Evolutionary conservation across 2,888 invertebrate species (phyloP), one percentile per base, ranked within the genome.

Genomic region (Ypsolopha scabrella): DNA sequence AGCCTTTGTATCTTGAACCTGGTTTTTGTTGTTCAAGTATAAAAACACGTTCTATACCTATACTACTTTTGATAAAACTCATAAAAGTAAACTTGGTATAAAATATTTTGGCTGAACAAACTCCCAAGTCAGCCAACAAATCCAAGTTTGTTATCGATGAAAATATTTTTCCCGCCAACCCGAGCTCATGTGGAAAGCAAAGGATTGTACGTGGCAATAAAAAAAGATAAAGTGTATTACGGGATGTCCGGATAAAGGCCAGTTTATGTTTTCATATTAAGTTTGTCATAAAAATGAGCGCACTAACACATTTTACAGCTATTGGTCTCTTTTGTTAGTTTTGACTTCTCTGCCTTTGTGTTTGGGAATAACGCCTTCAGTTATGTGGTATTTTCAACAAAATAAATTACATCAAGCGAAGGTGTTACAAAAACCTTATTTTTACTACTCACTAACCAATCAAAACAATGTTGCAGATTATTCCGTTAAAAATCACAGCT

Each of bases 201-300:
- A 64, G 72, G 68, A 74, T 72, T 75, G 71, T 69, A 63, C 69
- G 68, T 67, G 61, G 67, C 70, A 72, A 75, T 76, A 77, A 77
- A 77, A 75, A 72, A 69, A 73, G 70, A 75, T 72, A 72, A 71
- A 72, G 67, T 70, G 68, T 75, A 77, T 77, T 77, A 75, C 70
- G 74, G 75, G 70, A 75, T 67, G 77, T 75, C 74, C 71, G 68
- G 68, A 75, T 75, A 77, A 78, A 75, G 70, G 65, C 64, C 67
- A 69, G 62, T 75, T 76, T 76, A 75, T 72, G 70, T 70, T 71
- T 73, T 72, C 73, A 75, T 78, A 73, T 73, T 72, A 76, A 74
- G 64, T 70, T 72, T 70, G 69, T 72, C 74, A 72, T 76, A 75
- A 76, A 72, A 75, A 72, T 69, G 65, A 66, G 63, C 64, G 62